A percentile compares a stretch with the other conserved stretches of the same genome.
Conservation (phyloP, 2,797 vertebrate species). For the Holocentrus rufus region DNA sequence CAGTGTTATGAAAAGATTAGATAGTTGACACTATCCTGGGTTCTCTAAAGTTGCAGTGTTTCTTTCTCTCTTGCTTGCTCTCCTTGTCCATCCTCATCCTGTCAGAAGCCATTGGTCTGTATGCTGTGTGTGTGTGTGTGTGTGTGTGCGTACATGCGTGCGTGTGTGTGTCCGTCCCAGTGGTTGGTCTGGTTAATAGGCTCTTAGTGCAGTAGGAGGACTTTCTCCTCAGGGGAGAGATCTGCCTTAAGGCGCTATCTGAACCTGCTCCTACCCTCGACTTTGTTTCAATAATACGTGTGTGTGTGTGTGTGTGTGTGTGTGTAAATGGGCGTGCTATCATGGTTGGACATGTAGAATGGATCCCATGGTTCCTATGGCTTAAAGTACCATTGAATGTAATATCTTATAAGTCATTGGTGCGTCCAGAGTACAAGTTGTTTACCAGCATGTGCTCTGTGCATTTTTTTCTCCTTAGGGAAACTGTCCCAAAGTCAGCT, state of each 20-base stretch:
- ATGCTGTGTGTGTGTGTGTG: conserved; percentile 12
- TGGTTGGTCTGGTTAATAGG: conserved; percentile 61
- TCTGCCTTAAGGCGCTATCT: conserved; percentile 46
- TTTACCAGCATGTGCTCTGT: conserved; percentile 20
- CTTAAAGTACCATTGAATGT: too few species aligned
- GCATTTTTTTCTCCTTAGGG: conserved; percentile 81
- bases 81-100: neutral
- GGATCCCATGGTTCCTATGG: neutral
- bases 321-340: too few species aligned
- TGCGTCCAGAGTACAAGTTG: neutral
- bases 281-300: conserved; percentile 9
- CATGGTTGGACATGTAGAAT: neutral
- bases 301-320: too few species aligned
- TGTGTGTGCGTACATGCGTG: conserved; percentile 15
- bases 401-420: neutral
- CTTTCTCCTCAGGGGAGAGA: conserved; percentile 43
- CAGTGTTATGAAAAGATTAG: neutral
- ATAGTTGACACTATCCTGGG: too few species aligned
- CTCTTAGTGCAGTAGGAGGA: neutral
- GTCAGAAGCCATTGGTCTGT: conserved; percentile 6
- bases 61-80: neutral
- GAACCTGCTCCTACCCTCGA: conserved; percentile 24
- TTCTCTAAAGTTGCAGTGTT: neutral
- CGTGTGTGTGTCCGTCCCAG: conserved; percentile 28
- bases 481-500: conserved; percentile 97